Conservation (phyloP, 2,113 vertebrate species). For the Rhagologus leucostigma region DNA sequence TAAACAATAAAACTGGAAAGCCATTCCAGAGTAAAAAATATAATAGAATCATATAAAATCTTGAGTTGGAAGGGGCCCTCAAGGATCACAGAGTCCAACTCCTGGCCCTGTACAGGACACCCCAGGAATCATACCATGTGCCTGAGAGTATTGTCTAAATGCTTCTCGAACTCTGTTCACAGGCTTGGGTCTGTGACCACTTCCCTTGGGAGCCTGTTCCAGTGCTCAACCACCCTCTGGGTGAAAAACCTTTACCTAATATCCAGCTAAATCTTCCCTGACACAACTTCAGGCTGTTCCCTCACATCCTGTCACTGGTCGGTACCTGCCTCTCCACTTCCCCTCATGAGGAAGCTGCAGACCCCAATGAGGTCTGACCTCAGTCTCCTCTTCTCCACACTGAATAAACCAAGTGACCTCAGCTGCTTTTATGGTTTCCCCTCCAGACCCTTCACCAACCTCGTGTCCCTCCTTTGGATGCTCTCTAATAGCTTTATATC, state of each 20-base stretch:
- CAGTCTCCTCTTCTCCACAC: neutral
- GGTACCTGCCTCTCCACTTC: neutral
- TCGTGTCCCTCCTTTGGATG: neutral
- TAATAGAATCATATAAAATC: neutral
- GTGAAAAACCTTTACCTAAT: neutral
- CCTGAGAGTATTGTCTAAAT: neutral
- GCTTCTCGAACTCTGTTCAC: neutral
- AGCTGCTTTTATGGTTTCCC: neutral
- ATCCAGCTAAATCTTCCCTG: neutral
- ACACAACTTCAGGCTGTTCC: neutral
- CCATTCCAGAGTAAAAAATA: neutral
- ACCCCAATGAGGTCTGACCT: accelerated
- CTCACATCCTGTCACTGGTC: neutral
- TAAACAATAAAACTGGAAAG: neutral
- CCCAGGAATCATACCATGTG: neutral
- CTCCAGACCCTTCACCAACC: neutral
- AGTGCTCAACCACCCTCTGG: neutral
- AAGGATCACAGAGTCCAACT: neutral
- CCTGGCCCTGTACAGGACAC: neutral
- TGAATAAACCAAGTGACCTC: neutral
- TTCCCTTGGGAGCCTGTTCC: neutral
- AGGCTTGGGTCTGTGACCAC: neutral
- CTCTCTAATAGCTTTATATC: neutral
- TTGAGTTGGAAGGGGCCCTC: neutral
- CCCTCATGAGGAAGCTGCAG: neutral